Base-by-base conservation (phyloP, 64 coral and sea anemone genomes). In the Dendronephthya gigantea region DNA sequence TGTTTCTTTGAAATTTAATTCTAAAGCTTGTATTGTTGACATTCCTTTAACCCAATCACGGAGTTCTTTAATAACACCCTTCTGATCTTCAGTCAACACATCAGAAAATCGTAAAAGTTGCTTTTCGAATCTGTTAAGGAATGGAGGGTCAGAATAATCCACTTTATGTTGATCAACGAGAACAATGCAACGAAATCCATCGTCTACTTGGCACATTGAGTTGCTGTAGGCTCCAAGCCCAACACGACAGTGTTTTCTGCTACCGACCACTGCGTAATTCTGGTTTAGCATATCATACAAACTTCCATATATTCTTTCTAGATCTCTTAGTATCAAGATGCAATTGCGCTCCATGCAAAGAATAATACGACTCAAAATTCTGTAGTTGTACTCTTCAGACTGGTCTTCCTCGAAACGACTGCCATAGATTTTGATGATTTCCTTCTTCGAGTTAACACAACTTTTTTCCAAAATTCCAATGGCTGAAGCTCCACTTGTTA, bases 201-300 rank as follows among this genome's bases (percentile, higher is more conserved):
- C 91, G 56, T 96, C 79, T 5, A 96, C 94, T 83, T 93, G 94
- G 36, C 94, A 96, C 94, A 96, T 92, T 11, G 94, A 89, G 51
- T 96, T 96, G 84, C 94, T 96, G 48, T 88, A 96, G n/a, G 94
- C 85, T 14, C 94, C 94, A 16, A 96, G 83, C 30, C 91, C 94
- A 35, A 96, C 86, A 38, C 94, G 82, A 49, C 94, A 96, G 81
- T 96, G 92, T 56, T 90, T 96, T 58, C 92, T 92, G 0, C 85
- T 88, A 52, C 94, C 94, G 38, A 96, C 94, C 27, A 96, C 94
- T 5, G 90, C 90, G 65, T 96, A 96, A 36, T 96, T 96, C 86
- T 96, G 94, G 82, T 96, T 96, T 2, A 96, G 47, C 94, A 96
- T 96, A 76, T 96, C 94, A 28, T 96, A 96, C 59, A 96, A 88